phyloP scores from a whole-genome alignment of 1,140 invertebrate genomes.

The Euwallacea similis region DNA sequence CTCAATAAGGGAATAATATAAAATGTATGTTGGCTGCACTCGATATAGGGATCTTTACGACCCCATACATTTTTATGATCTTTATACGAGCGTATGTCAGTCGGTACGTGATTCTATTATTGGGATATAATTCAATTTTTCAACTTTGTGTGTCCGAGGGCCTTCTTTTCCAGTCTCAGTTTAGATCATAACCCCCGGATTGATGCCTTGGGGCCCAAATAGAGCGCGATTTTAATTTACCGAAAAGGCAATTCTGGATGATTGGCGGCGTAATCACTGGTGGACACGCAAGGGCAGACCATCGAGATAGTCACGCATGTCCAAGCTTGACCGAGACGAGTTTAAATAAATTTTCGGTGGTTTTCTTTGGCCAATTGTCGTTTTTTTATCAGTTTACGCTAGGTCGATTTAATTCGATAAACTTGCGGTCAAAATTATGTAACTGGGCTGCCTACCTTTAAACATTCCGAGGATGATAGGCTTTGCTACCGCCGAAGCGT shows the following conservation, averaged over 20 bases:
- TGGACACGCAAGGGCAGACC: neutral
- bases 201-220: neutral
- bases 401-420: too few relatives aligned
- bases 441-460: too few relatives aligned
- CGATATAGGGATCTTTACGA: constrained; percentile 1
- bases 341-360: too few relatives aligned
- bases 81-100: constrained; percentile 8
- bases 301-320: constrained; percentile 6
- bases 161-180: neutral
- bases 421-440: too few relatives aligned
- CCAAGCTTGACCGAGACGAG: neutral
- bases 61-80: constrained; percentile 2
- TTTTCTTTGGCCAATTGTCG: too few relatives aligned
- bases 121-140: constrained; percentile 7
- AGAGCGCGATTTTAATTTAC: constrained; percentile 13
- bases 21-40: too few relatives aligned
- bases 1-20: too few relatives aligned
- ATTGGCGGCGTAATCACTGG: constrained; percentile 10
- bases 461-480: too few relatives aligned
- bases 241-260: constrained; percentile 6
- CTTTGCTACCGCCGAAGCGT: too few relatives aligned
- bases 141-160: neutral
- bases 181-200: neutral
- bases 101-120: constrained; percentile 12
- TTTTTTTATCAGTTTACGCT: too few relatives aligned